Base-by-base conservation (phyloP, 92 coral and sea anemone species). In the Zoanthus solanderi region DNA sequence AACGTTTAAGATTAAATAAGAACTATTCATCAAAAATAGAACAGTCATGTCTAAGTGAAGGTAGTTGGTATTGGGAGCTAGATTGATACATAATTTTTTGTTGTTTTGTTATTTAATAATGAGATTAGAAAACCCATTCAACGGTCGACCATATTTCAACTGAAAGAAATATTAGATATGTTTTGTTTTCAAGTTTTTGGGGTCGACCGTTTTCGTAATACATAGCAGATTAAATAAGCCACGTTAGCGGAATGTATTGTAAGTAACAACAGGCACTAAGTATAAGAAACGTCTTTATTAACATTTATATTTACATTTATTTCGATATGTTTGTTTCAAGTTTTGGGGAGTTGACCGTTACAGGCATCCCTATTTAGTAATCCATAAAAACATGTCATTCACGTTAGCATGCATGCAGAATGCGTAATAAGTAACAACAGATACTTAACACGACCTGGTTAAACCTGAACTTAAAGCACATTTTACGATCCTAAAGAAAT, bases 181-280 rank as follows among this genome's bases (percentile, higher is more conserved):
- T 34, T 34, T 34, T 34, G 42, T 34, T 34, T 34, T 34, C 42
- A 34, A 34, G 42, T 34, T 34, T 34, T 3, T 1, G 42, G 42
- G 42, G 3, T 34, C 42, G 42, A 34, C 42, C 42, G 42, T 34
- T 34, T 75, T 75, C 14, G 57, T 75, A 75, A 44, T 72, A 16
- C 32, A 17, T 45, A 75, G 30, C 44, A 15, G 30, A 75, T 34
- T 34, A 34, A 34, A 34, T 34, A 34, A 34, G 42, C 42, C 42
- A 3, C 42, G 42, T 34, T 34, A 45, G 78, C 78, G 58, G 30
- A 75, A 75, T 47, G 58, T 75, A 75, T 75, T 47, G n/a, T 75
- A 75, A 75, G 78, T 75, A 75, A 75, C 78, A 75, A 45, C 78
- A 75, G 57, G 47, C 42, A 75, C 23, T 44, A 75, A 75, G 78